Evolutionary conservation across 2,797 vertebrate genomes (phyloP).

Genomic region (Muscicapa striata): DNA sequence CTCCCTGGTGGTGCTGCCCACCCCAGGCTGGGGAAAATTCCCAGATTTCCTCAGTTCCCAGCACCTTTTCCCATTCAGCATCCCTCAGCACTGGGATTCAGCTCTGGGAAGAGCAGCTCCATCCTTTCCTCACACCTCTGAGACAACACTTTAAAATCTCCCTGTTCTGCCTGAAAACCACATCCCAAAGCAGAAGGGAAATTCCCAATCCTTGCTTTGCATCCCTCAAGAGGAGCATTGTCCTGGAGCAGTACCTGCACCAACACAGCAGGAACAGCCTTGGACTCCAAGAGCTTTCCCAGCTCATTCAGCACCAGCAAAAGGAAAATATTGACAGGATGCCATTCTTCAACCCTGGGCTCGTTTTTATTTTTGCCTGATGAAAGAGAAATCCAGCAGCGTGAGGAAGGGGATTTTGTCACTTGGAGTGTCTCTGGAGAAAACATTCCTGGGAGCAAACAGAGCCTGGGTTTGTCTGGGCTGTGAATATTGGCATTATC

Average conservation of each 20-base stretch:
- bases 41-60: neutral
- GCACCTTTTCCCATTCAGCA: neutral
- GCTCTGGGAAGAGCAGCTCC: neutral
- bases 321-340: constrained; percentile 49
- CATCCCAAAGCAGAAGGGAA: neutral
- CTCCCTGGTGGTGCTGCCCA: neutral
- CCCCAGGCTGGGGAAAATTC: rapidly evolving
- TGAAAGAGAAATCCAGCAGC: constrained; percentile 47
- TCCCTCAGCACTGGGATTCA: neutral
- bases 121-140: neutral
- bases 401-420: neutral
- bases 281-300: neutral
- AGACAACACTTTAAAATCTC: neutral
- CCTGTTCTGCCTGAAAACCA: neutral
- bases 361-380: neutral
- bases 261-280: neutral
- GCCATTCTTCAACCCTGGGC: constrained; percentile 9
- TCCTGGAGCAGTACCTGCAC: rapidly evolving
- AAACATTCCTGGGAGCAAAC: neutral
- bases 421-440: neutral
- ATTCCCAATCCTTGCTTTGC: neutral
- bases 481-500: constrained; percentile 59
- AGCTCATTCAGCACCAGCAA: neutral
- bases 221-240: neutral
- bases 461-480: constrained; percentile 36